Evolutionary conservation across 1,140 invertebrate genomes (phyloP), one percentile per base, ranked within the genome.

Genomic region (Lordiphosa collinella): DNA sequence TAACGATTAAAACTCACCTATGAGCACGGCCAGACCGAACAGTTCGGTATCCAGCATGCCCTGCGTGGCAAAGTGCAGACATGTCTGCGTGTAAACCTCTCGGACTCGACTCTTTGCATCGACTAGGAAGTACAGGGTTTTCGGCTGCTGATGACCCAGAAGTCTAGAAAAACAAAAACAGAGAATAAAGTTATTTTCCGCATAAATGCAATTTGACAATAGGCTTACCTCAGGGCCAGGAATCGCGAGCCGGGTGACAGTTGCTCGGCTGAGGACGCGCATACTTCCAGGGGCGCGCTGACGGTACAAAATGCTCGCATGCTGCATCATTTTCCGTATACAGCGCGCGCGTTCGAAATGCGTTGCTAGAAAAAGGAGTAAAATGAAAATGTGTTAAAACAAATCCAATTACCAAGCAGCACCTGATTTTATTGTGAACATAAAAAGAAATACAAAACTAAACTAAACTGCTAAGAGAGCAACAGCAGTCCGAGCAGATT

Each of bases 11-110:
- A 37, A 90, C 92, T 92, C 88, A 95, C 94, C 95, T 91, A 93
- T 94, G 80, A 94, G 91, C 82, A 94, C 92, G 72, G 95, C 94
- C 72, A 96, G 90, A 70, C 95, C 95, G 90, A 96, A 96, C 32
- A 96, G 92, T 88, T 96, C 94, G 84, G 93, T 93, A 88, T 96
- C 94, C 89, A 93, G 91, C 92, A 96, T 94, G 73, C 94, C 94
- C 91, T 93, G 93, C 68, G 92, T 92, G 74, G 91, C 91, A 70
- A 96, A 93, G 89, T 95, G 93, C 60, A 92, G 90, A 89, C 94
- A 94, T 91, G 95, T 94, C 89, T 96, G 94, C 69, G 93, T 92
- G 84, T 95, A 95, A 44, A 96, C 92, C 89, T 96, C 94, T 86
- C 94, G 93, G 55, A 95, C 94, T 90, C 94, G 93, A 61, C 94